Evolutionary conservation across 2,797 vertebrate genomes (phyloP).

Genomic region (Pitangus sulphuratus): DNA sequence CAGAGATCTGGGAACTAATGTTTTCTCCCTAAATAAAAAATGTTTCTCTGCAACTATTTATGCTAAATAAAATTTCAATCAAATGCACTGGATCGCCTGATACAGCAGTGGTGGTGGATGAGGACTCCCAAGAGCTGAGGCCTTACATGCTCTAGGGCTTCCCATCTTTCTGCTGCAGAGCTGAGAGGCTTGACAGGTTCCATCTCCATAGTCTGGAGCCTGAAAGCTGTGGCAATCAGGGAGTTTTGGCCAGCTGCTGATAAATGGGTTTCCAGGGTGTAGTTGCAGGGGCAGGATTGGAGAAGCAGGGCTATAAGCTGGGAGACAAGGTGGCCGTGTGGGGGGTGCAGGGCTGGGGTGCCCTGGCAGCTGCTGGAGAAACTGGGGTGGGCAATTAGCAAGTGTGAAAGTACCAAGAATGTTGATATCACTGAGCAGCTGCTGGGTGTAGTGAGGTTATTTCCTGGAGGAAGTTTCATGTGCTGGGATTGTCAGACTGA

Average conservation of each 20-base stretch:
- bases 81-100: not conserved
- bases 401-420: not conserved
- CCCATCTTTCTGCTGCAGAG: not conserved
- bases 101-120: not conserved
- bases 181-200: not conserved
- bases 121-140: not conserved
- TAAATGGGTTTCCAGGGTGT: not conserved
- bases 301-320: not conserved
- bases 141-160: not conserved
- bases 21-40: not conserved
- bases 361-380: not conserved
- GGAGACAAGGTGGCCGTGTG: fast-evolving
- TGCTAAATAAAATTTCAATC: not conserved
- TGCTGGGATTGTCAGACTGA: not conserved
- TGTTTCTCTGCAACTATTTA: not conserved
- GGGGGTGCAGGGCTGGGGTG: fast-evolving
- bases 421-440: conserved; percentile 6
- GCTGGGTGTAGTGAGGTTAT: not conserved
- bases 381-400: not conserved
- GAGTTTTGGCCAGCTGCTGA: not conserved
- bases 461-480: conserved; percentile 40
- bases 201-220: not conserved
- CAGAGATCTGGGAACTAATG: not conserved
- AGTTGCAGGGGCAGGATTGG: not conserved
- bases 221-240: not conserved